Evolutionary conservation across 2,888 invertebrate genomes (phyloP).

Genomic region (Therioaphis trifolii): DNA sequence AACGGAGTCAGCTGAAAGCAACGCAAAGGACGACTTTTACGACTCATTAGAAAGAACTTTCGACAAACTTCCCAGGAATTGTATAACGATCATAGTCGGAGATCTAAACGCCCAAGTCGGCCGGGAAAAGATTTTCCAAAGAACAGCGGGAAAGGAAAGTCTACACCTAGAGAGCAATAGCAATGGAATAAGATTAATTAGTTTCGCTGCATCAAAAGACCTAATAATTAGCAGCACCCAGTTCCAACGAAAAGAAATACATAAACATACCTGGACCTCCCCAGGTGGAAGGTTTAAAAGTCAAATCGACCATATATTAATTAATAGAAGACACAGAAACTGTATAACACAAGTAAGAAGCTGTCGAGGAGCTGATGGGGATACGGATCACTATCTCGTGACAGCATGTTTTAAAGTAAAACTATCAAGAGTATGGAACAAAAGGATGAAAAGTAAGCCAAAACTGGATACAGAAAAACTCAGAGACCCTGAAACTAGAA

Average conservation of each 20-base stretch:
- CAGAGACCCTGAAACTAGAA: too few species aligned
- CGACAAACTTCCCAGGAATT: constrained; percentile 7
- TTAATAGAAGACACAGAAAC: constrained; percentile 8
- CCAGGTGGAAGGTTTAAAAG: too few species aligned
- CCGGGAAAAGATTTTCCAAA: background rate
- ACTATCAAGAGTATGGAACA: too few species aligned
- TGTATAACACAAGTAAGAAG: constrained; percentile 37
- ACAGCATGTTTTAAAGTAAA: too few species aligned
- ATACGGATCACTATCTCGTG: background rate
- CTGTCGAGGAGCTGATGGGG: constrained; percentile 26
- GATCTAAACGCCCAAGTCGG: background rate
- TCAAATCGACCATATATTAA: background rate
- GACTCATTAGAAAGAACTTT: constrained; percentile 33
- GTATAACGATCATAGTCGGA: background rate
- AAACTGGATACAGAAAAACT: too few species aligned
- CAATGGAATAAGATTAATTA: constrained; percentile 19
- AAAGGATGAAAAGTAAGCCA: too few species aligned
- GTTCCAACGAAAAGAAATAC: too few species aligned
- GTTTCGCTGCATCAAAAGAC: background rate
- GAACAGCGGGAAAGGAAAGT: background rate
- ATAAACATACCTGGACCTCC: too few species aligned
- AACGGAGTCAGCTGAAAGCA: constrained; percentile 3
- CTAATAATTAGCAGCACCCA: too few species aligned
- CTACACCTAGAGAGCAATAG: background rate
- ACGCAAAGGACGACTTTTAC: constrained; percentile 25